Evolutionary conservation across 1,140 invertebrate species (phyloP).

Genomic region (Medauroidea extradentata): DNA sequence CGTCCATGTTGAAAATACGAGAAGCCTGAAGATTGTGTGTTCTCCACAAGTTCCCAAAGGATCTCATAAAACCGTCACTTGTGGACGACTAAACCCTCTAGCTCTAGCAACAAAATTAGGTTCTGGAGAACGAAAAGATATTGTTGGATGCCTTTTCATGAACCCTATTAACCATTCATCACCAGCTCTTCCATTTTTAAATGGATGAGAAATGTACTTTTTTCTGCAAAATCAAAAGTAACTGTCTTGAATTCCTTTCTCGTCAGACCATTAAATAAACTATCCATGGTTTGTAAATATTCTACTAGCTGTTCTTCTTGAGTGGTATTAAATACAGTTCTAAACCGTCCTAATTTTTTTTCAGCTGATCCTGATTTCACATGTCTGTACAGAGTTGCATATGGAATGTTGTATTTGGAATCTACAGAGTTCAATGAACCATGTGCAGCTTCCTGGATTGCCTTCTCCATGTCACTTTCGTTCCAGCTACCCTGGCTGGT

Average conservation of each 20-base stretch:
- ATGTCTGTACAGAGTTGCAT: too few species aligned
- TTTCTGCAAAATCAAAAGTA: neutral
- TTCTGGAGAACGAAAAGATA: conserved; percentile 34
- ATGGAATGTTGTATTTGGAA: too few species aligned
- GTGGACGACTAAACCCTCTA: conserved; percentile 27
- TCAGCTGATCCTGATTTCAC: too few species aligned
- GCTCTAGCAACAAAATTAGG: conserved; percentile 30
- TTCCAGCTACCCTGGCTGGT: too few species aligned
- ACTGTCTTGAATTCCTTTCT: neutral
- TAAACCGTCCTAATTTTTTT: too few species aligned
- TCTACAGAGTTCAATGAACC: too few species aligned
- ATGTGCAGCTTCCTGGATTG: too few species aligned
- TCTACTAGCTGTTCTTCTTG: neutral
- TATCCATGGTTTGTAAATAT: neutral
- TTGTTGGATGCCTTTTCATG: conserved; percentile 25
- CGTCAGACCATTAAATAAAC: neutral
- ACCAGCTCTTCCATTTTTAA: conserved; percentile 26
- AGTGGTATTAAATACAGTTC: too few species aligned
- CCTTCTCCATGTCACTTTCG: too few species aligned
- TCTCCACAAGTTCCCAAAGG: conserved; percentile 5
- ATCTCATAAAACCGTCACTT: conserved; percentile 30
- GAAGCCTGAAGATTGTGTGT: conserved; percentile 9
- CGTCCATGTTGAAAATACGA: conserved; percentile 37
- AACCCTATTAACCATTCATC: conserved; percentile 31
- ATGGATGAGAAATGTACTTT: neutral